Percentiles rank a stretch among this genome's conserved stretches.
Evolutionary conservation across 2,888 invertebrate genomes (phyloP).

Genomic region (Phasia obesa): DNA sequence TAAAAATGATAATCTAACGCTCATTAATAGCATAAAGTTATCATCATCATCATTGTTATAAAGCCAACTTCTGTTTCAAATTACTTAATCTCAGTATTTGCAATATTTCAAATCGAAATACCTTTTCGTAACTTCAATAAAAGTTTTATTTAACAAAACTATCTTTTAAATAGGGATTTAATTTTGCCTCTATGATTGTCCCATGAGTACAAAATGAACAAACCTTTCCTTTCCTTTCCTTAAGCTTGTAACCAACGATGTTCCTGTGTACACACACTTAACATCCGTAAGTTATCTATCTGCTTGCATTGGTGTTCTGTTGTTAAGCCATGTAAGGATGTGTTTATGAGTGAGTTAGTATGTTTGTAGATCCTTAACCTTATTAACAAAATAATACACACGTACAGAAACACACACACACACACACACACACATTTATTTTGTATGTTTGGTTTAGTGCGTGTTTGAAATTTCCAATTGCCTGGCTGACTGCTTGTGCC

Average conservation of each 20-base stretch:
- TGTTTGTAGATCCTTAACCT: not conserved
- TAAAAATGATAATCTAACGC: no score
- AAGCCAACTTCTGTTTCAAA: no score
- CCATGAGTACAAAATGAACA: no score
- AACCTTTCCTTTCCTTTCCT: not conserved
- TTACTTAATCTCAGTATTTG: no score
- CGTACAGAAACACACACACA: not conserved
- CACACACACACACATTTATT: not conserved
- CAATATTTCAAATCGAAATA: no score
- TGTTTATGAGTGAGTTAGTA: not conserved
- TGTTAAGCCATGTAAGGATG: slow-evolving; percentile 8
- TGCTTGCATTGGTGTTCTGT: slow-evolving; percentile 16
- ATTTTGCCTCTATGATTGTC: no score
- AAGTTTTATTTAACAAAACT: no score
- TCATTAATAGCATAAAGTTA: no score
- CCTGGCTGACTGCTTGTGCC: not conserved
- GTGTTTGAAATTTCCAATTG: not conserved
- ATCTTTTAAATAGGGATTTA: no score
- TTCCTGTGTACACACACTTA: not conserved
- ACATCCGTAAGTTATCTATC: not conserved
- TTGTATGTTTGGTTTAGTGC: not conserved
- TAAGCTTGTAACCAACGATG: not conserved
- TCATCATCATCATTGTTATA: no score
- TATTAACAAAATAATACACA: not conserved
- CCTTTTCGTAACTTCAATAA: no score